A percentile compares a stretch with the other conserved stretches of the same genome.
phyloP scores from a whole-genome alignment of 2,113 vertebrate species.

The Mobula birostris region DNA sequence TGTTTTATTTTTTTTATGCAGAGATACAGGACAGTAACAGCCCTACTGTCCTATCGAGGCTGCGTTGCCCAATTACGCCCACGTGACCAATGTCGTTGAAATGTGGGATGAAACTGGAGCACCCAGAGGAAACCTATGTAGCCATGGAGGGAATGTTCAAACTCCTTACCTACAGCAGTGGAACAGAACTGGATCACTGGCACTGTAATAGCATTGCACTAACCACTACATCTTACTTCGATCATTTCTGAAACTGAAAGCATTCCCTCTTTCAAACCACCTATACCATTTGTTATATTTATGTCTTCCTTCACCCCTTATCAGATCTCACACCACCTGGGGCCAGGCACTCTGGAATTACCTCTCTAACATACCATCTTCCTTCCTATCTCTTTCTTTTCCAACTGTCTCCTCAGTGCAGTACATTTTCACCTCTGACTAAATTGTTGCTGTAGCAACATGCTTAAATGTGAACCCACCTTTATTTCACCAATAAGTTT shows the following conservation, averaged over 20 bases:
- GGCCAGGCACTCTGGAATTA: not conserved
- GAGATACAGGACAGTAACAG: too few species aligned
- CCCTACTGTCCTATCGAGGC: too few species aligned
- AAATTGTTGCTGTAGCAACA: not conserved
- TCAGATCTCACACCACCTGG: not conserved
- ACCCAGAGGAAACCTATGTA: too few species aligned
- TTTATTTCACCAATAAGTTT: conserved; percentile 43
- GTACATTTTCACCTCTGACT: not conserved
- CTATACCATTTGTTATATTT: not conserved
- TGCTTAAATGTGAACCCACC: conserved; percentile 40
- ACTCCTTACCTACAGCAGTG: too few species aligned
- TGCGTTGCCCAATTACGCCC: too few species aligned
- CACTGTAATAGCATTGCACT: too few species aligned
- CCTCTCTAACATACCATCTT: not conserved
- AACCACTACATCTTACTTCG: too few species aligned
- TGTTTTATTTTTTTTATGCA: too few species aligned
- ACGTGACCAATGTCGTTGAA: too few species aligned
- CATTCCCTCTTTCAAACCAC: not conserved
- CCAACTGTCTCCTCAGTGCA: not conserved
- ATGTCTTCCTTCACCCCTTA: not conserved
- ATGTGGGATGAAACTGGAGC: too few species aligned
- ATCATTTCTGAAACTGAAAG: not conserved
- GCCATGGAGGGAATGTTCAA: too few species aligned
- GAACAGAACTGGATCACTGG: too few species aligned
- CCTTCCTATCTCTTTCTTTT: not conserved